Evolutionary conservation across 1,140 invertebrate genomes (phyloP).

Genomic region (Neodiprion fabricii): DNA sequence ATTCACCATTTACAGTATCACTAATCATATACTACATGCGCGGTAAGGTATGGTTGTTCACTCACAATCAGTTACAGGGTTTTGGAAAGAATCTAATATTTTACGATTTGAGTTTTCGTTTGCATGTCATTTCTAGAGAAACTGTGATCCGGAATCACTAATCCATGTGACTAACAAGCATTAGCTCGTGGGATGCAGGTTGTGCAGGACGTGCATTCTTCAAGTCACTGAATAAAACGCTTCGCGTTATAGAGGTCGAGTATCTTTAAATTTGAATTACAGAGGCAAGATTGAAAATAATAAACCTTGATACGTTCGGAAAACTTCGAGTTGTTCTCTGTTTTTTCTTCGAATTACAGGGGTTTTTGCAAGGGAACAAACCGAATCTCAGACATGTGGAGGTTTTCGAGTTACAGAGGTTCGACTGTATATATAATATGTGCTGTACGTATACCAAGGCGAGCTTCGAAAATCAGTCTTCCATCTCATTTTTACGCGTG

Average conservation of each 20-base stretch:
- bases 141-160: neutral
- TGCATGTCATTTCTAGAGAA: neutral
- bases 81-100: neutral
- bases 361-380: neutral
- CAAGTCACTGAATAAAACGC: too few species aligned
- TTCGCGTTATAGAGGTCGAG: too few species aligned
- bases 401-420: neutral
- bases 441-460: too few species aligned
- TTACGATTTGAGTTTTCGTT: too few species aligned
- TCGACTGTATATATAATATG: too few species aligned
- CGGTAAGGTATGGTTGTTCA: neutral
- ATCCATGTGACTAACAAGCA: too few species aligned
- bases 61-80: neutral
- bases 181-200: too few species aligned
- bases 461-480: too few species aligned
- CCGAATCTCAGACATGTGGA: neutral
- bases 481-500: too few species aligned
- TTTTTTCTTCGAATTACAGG: neutral
- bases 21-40: neutral
- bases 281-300: too few species aligned
- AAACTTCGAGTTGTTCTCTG: neutral
- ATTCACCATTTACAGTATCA: neutral
- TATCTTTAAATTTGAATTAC: too few species aligned
- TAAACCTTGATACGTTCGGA: neutral
- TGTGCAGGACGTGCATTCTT: too few species aligned